Evolutionary conservation across 2,888 invertebrate genomes (phyloP), one percentile per base, ranked within the genome.

Genomic region (Schizotus pectinicornis): DNA sequence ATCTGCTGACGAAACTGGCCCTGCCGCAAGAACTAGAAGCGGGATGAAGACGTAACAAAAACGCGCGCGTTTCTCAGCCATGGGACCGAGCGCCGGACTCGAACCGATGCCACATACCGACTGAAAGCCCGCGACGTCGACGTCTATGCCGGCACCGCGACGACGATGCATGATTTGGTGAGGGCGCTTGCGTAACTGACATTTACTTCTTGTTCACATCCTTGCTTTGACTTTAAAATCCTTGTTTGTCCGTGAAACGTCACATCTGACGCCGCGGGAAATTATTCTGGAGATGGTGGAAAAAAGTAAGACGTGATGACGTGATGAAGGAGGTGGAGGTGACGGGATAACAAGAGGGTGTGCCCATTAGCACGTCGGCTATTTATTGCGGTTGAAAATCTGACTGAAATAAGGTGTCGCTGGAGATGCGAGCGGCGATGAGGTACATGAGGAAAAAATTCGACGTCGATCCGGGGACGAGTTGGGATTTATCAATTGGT

Each of bases 41-140:
- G 34, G 31, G 13, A 41, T 22, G 37, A 42, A 46, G 50, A 56
- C 68, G 67, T 61, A 61, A 55, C 56, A 52, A 54, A 59, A 64
- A 63, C 69, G 66, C 68, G 68, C 71, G 67, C 68, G 63, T 67
- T 67, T 65, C 59, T 66, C 65, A 61, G 67, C 73, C 73, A 73
- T 73, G 38, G 42, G 56, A 57, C 49, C 55, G 49, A 56, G 39
- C 53, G 57, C 47, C 58, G 39, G 56, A 48, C 43, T 30, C 57
- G 55, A 9, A 59, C 60, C 62, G 65, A 63, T 59, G 60, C 68
- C 70, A 67, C 70, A 67, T 70, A 65, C 67, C 66, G 67, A 69
- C 70, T 71, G 65, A 48, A 56, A 49, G 37, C 33, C 51, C 47
- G 37, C 52, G 50, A 55, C 56, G 54, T 34, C 59, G 61, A 50